These are phyloP conservation scores for Erpobdella octoculata DNA, from an alignment of 2,888 invertebrate genomes.

Conservation along the genomic window DNA sequence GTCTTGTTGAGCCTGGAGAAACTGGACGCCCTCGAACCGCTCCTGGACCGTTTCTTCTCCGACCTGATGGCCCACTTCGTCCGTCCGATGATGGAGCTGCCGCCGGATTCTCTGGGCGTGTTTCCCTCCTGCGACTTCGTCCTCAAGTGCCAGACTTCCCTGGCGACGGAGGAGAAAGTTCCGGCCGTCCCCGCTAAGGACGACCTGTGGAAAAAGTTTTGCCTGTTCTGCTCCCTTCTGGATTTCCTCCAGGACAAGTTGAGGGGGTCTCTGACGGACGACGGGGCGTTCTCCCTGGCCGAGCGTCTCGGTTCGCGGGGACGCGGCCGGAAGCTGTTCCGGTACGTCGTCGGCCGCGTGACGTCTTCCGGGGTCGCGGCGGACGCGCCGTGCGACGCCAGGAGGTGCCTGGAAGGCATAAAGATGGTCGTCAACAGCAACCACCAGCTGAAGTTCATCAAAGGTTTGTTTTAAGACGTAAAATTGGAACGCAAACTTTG, in stretches of 20 bases:
- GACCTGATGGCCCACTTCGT: conserved; percentile 13
- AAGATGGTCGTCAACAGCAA: neutral
- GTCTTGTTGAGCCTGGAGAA: neutral
- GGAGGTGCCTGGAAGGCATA: neutral
- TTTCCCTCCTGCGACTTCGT: neutral
- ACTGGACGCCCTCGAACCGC: neutral
- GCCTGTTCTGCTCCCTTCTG: neutral
- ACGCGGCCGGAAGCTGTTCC: neutral
- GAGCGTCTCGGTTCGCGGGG: neutral
- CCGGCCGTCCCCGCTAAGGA: neutral
- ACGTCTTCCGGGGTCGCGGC: neutral
- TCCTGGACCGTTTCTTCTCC: neutral
- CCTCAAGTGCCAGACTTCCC: neutral
- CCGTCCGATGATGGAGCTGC: neutral
- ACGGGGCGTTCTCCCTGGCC: neutral
- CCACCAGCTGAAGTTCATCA: neutral
- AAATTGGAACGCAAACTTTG: neutral
- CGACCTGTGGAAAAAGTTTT: neutral
- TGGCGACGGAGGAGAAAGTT: neutral
- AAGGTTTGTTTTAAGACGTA: neutral
- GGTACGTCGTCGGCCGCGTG: neutral
- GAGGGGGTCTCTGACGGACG: neutral
- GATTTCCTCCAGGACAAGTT: neutral
- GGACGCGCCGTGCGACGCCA: neutral
- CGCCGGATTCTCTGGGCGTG: neutral